phyloP scores from a whole-genome alignment of 2,888 invertebrate species.

The Ischnus inquisitorius region DNA sequence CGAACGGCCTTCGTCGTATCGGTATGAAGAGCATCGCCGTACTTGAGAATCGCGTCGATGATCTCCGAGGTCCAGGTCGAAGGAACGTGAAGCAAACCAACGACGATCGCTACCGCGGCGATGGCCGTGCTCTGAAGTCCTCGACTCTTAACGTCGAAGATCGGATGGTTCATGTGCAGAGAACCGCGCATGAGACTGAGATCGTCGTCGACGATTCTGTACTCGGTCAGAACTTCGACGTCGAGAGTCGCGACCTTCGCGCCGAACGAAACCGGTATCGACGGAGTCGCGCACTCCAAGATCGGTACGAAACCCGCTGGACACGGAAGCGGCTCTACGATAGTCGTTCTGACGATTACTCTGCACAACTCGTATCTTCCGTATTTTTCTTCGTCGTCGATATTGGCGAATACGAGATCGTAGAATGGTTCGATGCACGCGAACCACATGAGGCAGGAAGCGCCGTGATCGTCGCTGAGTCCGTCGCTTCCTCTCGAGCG shows the following conservation, averaged over 20 bases:
- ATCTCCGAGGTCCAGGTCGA: slow-evolving; percentile 87
- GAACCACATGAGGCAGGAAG: slow-evolving; percentile 81
- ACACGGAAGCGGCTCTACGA: slow-evolving; percentile 79
- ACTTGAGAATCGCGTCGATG: slow-evolving; percentile 88
- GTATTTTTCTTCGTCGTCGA: slow-evolving; percentile 78
- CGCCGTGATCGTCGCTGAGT: slow-evolving; percentile 65
- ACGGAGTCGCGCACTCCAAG: slow-evolving; percentile 71
- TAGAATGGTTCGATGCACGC: slow-evolving; percentile 80
- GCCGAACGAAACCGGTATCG: slow-evolving; percentile 69
- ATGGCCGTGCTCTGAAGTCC: slow-evolving; percentile 87
- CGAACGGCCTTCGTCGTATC: slow-evolving; percentile 75
- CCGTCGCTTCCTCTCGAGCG: slow-evolving; percentile 75
- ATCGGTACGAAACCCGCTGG: slow-evolving; percentile 78
- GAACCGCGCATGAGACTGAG: slow-evolving; percentile 75
- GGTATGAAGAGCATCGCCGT: slow-evolving; percentile 88
- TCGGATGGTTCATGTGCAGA: slow-evolving; percentile 74
- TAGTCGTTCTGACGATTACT: slow-evolving; percentile 76
- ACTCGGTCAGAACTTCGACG: slow-evolving; percentile 74
- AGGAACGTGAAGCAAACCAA: slow-evolving; percentile 87
- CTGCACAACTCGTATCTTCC: slow-evolving; percentile 76
- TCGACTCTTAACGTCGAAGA: slow-evolving; percentile 73
- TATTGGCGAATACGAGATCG: slow-evolving; percentile 76
- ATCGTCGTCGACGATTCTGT: slow-evolving; percentile 75
- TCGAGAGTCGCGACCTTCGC: slow-evolving; percentile 73
- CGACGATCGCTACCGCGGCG: slow-evolving; percentile 87